These are phyloP conservation scores for Lithophane semibrunnea DNA, from an alignment of 2,888 invertebrate species.

Conservation along the genomic window DNA sequence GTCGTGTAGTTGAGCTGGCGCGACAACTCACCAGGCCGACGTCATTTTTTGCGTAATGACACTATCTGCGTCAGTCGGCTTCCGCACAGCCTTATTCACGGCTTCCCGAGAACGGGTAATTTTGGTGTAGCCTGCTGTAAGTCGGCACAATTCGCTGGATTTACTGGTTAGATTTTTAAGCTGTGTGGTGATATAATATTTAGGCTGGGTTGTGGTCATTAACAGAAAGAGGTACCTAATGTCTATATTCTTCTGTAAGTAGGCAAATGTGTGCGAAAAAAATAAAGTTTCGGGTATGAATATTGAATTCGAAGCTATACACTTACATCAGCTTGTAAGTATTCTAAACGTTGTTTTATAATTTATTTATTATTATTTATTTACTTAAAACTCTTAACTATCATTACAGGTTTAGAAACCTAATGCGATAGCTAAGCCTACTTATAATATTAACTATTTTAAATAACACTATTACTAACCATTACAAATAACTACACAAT, in stretches of 20 bases:
- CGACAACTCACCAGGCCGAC: constrained; percentile 50
- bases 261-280: not conserved
- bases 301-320: not conserved
- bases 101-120: constrained; percentile 55
- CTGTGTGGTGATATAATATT: constrained; percentile 1
- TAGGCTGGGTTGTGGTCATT: not conserved
- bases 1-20: constrained; percentile 50
- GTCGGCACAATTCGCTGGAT: constrained; percentile 40
- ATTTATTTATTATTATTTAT: too few relatives aligned
- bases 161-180: constrained; percentile 37
- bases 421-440: too few relatives aligned
- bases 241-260: not conserved
- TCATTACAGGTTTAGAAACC: too few relatives aligned
- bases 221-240: not conserved
- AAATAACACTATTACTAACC: too few relatives aligned
- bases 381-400: too few relatives aligned
- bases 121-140: constrained; percentile 47
- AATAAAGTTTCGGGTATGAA: not conserved
- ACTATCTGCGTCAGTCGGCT: constrained; percentile 58
- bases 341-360: too few relatives aligned
- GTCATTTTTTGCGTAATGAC: constrained; percentile 61
- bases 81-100: constrained; percentile 63
- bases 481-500: too few relatives aligned
- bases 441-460: too few relatives aligned
- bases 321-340: not conserved